Percentiles rank a stretch among this genome's conserved stretches.
Evolutionary conservation across 2,113 vertebrate genomes (phyloP).

Genomic region (Scalopus aquaticus): DNA sequence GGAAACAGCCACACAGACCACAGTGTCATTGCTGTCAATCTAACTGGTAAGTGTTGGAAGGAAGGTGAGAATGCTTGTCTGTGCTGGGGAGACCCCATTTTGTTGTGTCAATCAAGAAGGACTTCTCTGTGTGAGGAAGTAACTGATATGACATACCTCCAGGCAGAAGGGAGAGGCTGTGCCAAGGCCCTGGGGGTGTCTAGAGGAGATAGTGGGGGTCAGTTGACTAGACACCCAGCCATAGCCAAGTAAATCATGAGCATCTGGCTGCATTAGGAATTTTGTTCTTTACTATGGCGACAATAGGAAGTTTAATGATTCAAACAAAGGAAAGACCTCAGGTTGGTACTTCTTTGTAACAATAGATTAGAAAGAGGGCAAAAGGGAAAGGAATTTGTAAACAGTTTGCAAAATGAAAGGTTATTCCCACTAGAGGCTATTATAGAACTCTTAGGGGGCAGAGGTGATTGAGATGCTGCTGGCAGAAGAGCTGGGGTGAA

Average conservation of each 20-base stretch:
- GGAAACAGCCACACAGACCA: neutral
- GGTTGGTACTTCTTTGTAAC: neutral
- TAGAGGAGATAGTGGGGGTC: too few species aligned
- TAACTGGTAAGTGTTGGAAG: neutral
- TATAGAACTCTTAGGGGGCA: neutral
- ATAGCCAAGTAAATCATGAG: neutral
- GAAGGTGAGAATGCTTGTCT: neutral
- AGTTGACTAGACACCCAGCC: neutral
- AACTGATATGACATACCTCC: neutral
- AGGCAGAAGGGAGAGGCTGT: neutral
- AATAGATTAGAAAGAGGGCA: neutral
- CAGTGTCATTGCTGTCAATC: neutral
- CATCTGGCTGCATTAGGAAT: neutral
- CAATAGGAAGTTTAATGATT: constrained; percentile 19
- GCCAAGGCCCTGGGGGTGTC: too few species aligned
- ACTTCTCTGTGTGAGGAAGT: neutral
- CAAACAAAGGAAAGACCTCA: constrained; percentile 17
- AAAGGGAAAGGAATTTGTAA: neutral
- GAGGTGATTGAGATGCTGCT: neutral
- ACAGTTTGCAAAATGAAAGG: neutral
- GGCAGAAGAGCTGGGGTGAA: neutral
- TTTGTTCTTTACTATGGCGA: constrained; percentile 21
- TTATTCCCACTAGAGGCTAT: neutral
- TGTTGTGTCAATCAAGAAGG: neutral
- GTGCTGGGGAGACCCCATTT: neutral